A percentile compares a stretch with the other conserved stretches of the same genome.
Evolutionary conservation across 2,888 invertebrate species (phyloP).

Genomic region (Ditylenchus weischeri): DNA sequence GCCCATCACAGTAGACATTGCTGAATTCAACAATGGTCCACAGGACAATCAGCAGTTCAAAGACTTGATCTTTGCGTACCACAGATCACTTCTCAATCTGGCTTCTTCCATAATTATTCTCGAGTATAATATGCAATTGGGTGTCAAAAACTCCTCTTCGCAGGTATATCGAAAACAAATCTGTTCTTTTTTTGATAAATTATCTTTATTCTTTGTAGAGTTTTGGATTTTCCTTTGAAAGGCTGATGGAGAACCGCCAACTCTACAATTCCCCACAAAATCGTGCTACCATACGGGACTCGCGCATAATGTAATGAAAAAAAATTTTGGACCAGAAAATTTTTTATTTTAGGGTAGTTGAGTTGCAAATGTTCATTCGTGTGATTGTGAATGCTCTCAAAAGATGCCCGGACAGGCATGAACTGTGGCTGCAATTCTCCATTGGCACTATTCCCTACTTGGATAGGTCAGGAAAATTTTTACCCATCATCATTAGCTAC

Average conservation of each 20-base stretch:
- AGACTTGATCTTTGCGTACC: constrained; percentile 48
- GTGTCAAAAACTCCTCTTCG: constrained; percentile 27
- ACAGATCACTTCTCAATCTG: constrained; percentile 50
- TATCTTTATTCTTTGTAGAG: constrained; percentile 19
- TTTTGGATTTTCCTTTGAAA: constrained; percentile 22
- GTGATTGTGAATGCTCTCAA: constrained; percentile 76
- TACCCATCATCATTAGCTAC: background rate
- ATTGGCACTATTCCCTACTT: constrained; percentile 78
- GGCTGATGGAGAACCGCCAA: constrained; percentile 42
- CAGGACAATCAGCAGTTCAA: constrained; percentile 33
- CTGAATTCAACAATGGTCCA: constrained; percentile 55
- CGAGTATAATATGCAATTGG: constrained; percentile 51
- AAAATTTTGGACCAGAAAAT: too few relatives aligned
- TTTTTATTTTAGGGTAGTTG: constrained; percentile 54
- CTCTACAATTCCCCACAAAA: constrained; percentile 41
- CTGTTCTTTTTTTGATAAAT: constrained; percentile 10
- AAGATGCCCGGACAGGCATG: constrained; percentile 64
- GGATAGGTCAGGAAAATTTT: constrained; percentile 58
- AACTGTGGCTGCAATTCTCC: constrained; percentile 78
- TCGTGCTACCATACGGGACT: constrained; percentile 37
- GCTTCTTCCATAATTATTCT: constrained; percentile 53
- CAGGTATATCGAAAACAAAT: constrained; percentile 11
- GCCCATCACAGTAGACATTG: constrained; percentile 50
- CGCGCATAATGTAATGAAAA: constrained; percentile 26
- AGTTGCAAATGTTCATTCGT: constrained; percentile 79